These are phyloP conservation scores for Acanthopleura granulata DNA, from an alignment of 2,888 invertebrate species.

Conservation along the genomic window DNA sequence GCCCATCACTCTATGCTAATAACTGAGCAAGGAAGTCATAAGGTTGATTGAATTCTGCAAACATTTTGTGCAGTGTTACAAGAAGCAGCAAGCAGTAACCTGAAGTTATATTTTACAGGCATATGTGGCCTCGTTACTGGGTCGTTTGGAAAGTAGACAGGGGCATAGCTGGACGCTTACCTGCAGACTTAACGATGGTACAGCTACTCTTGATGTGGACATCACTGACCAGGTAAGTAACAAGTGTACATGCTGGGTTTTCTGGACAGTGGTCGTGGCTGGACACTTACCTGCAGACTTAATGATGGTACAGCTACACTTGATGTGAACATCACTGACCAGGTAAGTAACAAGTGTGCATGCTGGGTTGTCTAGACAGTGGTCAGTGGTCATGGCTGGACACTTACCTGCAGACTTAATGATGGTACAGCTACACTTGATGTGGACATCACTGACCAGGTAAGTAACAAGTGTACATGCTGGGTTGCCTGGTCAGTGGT, in stretches of 20 bases:
- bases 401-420: constrained; percentile 68
- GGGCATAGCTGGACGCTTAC: constrained; percentile 66
- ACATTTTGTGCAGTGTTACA: too few species aligned
- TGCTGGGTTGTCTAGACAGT: constrained; percentile 64
- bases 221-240: constrained; percentile 57
- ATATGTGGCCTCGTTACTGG: constrained; percentile 69
- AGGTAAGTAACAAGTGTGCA: too few species aligned
- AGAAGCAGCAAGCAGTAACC: too few species aligned
- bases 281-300: constrained; percentile 69
- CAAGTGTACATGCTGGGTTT: background rate
- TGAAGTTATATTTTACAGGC: constrained; percentile 51
- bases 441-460: constrained; percentile 63
- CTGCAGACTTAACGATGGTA: constrained; percentile 71
- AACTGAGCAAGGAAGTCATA: too few species aligned
- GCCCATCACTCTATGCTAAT: too few species aligned
- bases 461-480: constrained; percentile 28
- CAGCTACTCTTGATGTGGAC: constrained; percentile 64
- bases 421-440: constrained; percentile 69
- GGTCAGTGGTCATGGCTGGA: constrained; percentile 63
- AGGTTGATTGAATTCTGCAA: too few species aligned
- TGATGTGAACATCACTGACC: constrained; percentile 63
- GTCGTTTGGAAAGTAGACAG: constrained; percentile 59
- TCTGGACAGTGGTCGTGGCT: constrained; percentile 62
- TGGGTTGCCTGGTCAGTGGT: too few species aligned
- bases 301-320: constrained; percentile 70